Conservation (phyloP, 1,140 invertebrate species). For the Zelostemma sp. region DNA sequence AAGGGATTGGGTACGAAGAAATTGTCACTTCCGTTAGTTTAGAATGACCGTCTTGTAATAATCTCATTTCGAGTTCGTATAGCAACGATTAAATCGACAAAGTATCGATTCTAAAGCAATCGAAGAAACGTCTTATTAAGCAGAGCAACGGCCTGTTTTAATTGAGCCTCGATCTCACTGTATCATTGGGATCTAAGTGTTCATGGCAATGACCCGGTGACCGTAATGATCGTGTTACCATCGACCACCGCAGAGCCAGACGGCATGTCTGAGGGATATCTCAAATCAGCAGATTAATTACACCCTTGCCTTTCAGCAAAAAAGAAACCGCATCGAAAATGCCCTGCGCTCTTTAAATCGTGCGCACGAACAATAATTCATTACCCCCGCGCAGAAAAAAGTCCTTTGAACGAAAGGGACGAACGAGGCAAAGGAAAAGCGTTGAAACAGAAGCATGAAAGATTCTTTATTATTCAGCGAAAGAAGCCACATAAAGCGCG, state of each 20-base stretch:
- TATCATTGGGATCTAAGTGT: constrained; percentile 50
- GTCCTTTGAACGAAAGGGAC: not conserved
- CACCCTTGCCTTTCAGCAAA: constrained; percentile 9
- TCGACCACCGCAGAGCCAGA: constrained; percentile 41
- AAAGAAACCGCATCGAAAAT: not conserved
- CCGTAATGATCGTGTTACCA: constrained; percentile 42
- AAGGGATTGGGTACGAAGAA: too few relatives aligned
- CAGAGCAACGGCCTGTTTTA: constrained; percentile 43
- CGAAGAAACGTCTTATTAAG: constrained; percentile 44
- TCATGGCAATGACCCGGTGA: constrained; percentile 50
- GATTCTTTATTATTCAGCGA: not conserved
- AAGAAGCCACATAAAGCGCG: not conserved
- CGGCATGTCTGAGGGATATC: constrained; percentile 21
- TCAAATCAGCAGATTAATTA: constrained; percentile 19
- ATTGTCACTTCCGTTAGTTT: too few relatives aligned
- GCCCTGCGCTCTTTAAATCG: not conserved
- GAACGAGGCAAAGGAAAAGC: not conserved
- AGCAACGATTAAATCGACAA: too few relatives aligned
- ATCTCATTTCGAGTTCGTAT: too few relatives aligned
- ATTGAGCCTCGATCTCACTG: constrained; percentile 46
- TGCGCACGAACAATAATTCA: not conserved
- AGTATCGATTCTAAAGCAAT: not conserved
- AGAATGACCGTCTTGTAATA: too few relatives aligned
- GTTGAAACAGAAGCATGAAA: not conserved
- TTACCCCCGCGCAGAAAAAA: too few relatives aligned